These are phyloP conservation scores for Sphaerophoria rueppellii DNA, from an alignment of 2,888 invertebrate species.

Conservation along the genomic window DNA sequence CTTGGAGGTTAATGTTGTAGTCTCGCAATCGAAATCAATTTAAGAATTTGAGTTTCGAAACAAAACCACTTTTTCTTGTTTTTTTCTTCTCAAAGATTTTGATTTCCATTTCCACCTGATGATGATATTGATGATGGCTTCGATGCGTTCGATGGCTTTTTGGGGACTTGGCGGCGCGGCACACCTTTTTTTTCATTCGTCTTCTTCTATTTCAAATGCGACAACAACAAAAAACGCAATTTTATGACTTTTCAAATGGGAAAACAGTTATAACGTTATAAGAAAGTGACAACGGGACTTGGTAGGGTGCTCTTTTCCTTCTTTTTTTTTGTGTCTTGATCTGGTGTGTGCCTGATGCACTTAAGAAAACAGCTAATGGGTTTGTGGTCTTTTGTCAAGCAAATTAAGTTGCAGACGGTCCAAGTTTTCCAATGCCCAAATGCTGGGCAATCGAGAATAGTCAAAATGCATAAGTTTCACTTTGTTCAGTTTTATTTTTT, in stretches of 20 bases:
- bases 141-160: constrained; percentile 62
- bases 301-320: constrained; percentile 45
- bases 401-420: constrained; percentile 63
- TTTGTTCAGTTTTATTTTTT: constrained; percentile 21
- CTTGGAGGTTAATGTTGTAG: constrained; percentile 60
- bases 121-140: constrained; percentile 65
- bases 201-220: constrained; percentile 3
- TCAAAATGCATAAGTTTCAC: constrained; percentile 66
- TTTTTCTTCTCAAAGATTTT: constrained; percentile 36
- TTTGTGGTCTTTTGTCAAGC: constrained; percentile 60
- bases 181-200: constrained; percentile 51
- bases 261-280: constrained; percentile 73
- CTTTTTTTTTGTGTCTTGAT: constrained; percentile 5
- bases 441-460: not conserved
- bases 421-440: constrained; percentile 19
- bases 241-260: constrained; percentile 69
- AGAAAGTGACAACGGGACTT: constrained; percentile 74
- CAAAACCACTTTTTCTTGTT: constrained; percentile 69
- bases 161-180: constrained; percentile 51
- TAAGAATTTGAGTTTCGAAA: constrained; percentile 72
- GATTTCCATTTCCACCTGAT: constrained; percentile 72
- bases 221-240: constrained; percentile 32
- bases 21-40: constrained; percentile 72
- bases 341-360: not conserved
- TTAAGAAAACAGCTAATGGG: constrained; percentile 19